Conservation (phyloP, 2,888 invertebrate species). For the Leptopilina myrica region DNA sequence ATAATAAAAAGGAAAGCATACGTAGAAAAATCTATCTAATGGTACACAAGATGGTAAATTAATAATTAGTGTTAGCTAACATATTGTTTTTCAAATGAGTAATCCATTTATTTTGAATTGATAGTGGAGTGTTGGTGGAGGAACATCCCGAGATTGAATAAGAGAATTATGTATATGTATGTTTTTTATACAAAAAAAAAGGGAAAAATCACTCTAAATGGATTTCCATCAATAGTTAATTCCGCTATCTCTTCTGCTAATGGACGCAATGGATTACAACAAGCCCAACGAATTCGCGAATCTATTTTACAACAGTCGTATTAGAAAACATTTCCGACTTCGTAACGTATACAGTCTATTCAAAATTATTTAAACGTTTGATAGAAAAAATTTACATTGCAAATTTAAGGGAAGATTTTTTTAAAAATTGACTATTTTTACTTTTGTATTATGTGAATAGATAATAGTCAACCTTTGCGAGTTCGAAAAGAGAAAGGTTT, state of each 20-base stretch:
- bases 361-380: neutral
- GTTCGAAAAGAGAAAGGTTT: no score
- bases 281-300: neutral
- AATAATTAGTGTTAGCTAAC: no score
- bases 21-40: no score
- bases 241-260: conserved; percentile 14
- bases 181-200: neutral
- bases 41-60: no score
- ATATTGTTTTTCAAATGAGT: no score
- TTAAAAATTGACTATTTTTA: no score
- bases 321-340: conserved; percentile 8
- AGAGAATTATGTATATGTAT: neutral
- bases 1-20: no score
- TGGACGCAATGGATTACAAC: conserved; percentile 16
- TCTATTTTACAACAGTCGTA: neutral
- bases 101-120: no score
- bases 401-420: no score
- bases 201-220: neutral
- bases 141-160: neutral
- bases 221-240: conserved; percentile 9
- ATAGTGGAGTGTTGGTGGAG: neutral
- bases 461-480: no score
- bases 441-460: no score
- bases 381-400: no score
- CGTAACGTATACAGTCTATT: neutral